Percentiles rank a stretch among this genome's conserved stretches.
These are phyloP conservation scores for Melanophora roralis DNA, from an alignment of 2,888 invertebrate genomes.

Conservation along the genomic window DNA sequence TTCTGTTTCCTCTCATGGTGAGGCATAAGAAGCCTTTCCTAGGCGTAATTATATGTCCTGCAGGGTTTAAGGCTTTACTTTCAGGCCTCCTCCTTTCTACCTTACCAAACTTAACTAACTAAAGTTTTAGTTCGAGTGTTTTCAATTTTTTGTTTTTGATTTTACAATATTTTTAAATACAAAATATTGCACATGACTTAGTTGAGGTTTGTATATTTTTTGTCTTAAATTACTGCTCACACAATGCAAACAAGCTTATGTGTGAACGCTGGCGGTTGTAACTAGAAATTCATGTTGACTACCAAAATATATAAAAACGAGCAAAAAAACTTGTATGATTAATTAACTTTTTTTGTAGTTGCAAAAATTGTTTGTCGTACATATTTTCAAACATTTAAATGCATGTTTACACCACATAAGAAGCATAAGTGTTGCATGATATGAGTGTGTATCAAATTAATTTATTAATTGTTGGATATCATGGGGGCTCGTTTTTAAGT, in stretches of 20 bases:
- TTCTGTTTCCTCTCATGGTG: too few relatives aligned
- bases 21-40: too few relatives aligned
- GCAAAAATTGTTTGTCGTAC: not conserved
- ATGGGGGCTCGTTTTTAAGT: slow-evolving; percentile 52
- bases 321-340: slow-evolving; percentile 19
- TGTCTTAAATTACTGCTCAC: not conserved
- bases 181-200: slow-evolving; percentile 35
- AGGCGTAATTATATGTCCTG: too few relatives aligned
- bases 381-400: slow-evolving; percentile 24
- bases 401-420: slow-evolving; percentile 26
- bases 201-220: slow-evolving; percentile 9
- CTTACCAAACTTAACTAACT: too few relatives aligned
- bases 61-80: not conserved
- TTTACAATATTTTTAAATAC: too few relatives aligned
- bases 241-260: not conserved
- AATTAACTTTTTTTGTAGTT: slow-evolving; percentile 4
- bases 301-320: not conserved
- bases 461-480: slow-evolving; percentile 44
- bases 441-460: slow-evolving; percentile 31
- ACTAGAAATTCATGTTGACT: slow-evolving; percentile 1
- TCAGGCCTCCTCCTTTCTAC: not conserved
- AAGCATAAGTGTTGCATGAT: not conserved
- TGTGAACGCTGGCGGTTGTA: slow-evolving; percentile 1
- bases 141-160: too few relatives aligned
- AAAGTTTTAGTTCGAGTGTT: too few relatives aligned